Conservation (phyloP, 2,797 vertebrate genomes). For the Lerista edwardsae region DNA sequence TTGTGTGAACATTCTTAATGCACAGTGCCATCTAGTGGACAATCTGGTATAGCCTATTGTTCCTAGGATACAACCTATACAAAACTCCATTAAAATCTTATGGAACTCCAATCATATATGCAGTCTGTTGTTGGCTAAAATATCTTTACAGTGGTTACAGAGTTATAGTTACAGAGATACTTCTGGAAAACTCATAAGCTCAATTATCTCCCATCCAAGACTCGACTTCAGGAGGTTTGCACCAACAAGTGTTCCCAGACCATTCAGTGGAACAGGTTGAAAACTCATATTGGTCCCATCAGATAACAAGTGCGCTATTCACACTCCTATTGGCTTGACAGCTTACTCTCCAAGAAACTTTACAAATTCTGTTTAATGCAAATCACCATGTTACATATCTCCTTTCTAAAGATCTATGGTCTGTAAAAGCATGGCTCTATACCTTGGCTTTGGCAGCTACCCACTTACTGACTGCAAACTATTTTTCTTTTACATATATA, state of each 20-base stretch:
- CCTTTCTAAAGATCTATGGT: too few relatives aligned
- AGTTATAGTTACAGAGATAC: neutral
- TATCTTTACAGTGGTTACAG: too few relatives aligned
- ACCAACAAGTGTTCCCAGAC: neutral
- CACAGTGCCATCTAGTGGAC: too few relatives aligned
- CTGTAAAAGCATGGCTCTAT: neutral
- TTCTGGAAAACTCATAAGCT: neutral
- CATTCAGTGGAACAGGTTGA: neutral
- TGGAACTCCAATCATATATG: too few relatives aligned
- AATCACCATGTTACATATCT: neutral
- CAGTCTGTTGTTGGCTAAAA: too few relatives aligned
- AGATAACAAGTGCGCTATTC: neutral
- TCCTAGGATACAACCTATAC: too few relatives aligned
- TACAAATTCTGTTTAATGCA: neutral
- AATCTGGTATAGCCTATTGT: too few relatives aligned
- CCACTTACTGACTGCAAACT: neutral
- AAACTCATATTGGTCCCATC: neutral
- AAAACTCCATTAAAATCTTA: too few relatives aligned
- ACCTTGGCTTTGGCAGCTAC: neutral
- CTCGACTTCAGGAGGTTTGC: neutral
- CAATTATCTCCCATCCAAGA: too few relatives aligned
- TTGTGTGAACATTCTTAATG: too few relatives aligned
- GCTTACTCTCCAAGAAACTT: too few relatives aligned
- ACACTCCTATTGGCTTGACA: neutral
- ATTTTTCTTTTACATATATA: neutral